A percentile compares a stretch with the other conserved stretches of the same genome.
Conservation (phyloP, 1,140 invertebrate genomes). For the Calycopis cecrops region DNA sequence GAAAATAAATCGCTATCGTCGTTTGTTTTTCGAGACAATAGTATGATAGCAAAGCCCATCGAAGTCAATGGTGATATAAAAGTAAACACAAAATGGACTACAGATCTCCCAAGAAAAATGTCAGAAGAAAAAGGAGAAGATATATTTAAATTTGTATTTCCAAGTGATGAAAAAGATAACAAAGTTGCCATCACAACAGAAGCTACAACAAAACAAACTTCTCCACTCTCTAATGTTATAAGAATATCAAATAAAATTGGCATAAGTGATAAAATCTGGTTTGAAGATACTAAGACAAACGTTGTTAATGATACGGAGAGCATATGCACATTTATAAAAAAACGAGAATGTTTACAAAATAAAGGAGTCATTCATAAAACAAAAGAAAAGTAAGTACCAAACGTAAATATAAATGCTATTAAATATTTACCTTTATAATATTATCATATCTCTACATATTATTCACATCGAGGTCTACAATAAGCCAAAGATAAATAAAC, state of each 20-base stretch:
- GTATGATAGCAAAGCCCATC: conserved; percentile 20
- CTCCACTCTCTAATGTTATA: background rate
- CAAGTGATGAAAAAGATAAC: conserved; percentile 27
- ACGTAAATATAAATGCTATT: too few relatives aligned
- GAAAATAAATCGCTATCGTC: background rate
- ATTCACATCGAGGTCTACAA: too few relatives aligned
- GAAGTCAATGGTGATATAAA: conserved; percentile 10
- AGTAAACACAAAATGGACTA: background rate
- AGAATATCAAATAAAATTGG: conserved; percentile 17
- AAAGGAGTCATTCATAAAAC: conserved; percentile 32
- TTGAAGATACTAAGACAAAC: conserved; percentile 20
- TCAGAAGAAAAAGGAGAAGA: conserved; percentile 22
- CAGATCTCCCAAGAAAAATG: conserved; percentile 1
- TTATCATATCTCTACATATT: too few relatives aligned
- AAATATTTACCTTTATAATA: too few relatives aligned
- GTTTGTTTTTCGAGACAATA: conserved; percentile 29
- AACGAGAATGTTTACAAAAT: conserved; percentile 34
- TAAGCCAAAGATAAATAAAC: too few relatives aligned
- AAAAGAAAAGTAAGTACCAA: conserved; percentile 21
- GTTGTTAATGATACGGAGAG: conserved; percentile 37
- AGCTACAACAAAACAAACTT: background rate
- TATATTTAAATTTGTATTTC: conserved; percentile 40
- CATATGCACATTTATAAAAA: conserved; percentile 51
- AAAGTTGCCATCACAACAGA: conserved; percentile 8
- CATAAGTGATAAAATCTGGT: conserved; percentile 25